A percentile compares a stretch with the other conserved stretches of the same genome.
These are phyloP conservation scores for Esox lucius DNA, from an alignment of 2,797 vertebrate species.

Conservation along the genomic window DNA sequence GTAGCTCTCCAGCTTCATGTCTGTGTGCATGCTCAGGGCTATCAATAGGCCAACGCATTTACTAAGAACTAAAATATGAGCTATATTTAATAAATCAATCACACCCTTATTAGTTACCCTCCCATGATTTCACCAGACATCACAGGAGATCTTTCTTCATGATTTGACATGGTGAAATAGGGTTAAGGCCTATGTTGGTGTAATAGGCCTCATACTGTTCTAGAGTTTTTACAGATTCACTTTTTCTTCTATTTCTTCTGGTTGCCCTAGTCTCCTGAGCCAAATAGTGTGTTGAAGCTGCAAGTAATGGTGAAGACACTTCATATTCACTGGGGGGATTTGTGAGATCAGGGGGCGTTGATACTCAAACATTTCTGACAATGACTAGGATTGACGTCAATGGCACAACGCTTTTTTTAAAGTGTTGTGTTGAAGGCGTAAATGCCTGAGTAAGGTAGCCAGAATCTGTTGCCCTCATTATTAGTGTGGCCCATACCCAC, in stretches of 20 bases:
- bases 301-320: background rate
- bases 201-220: background rate
- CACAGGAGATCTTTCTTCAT: background rate
- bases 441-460: slow-evolving; percentile 31
- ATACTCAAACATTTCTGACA: slow-evolving; percentile 58
- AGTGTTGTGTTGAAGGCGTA: slow-evolving; percentile 50
- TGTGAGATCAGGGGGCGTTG: slow-evolving; percentile 49
- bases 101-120: background rate
- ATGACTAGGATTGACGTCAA: slow-evolving; percentile 74
- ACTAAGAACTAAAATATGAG: background rate
- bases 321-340: background rate
- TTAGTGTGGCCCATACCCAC: background rate
- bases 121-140: too few species aligned
- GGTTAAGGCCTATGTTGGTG: background rate
- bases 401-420: slow-evolving; percentile 49
- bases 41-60: background rate
- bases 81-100: background rate
- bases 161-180: background rate
- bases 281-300: background rate
- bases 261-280: background rate
- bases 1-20: background rate
- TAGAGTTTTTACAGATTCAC: background rate
- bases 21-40: background rate
- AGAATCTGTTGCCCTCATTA: slow-evolving; percentile 27
- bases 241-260: background rate